Evolutionary conservation across 2,888 invertebrate genomes (phyloP), one percentile per base, ranked within the genome.

Genomic region (Phlogophora meticulosa): DNA sequence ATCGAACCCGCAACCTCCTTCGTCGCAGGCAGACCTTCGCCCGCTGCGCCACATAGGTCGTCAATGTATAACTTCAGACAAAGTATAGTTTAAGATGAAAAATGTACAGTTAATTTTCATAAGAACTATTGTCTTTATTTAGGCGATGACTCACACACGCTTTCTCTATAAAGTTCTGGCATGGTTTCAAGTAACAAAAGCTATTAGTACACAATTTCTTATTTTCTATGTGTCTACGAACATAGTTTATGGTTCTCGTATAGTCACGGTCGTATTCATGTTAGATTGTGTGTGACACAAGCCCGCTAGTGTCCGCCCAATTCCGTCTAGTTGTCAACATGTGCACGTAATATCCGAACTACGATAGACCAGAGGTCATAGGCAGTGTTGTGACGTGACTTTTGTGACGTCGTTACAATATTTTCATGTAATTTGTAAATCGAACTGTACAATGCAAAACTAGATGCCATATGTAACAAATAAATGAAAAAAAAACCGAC

Each of bases 321-420:
- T 74, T 79, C 62, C 52, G 55, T 38, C 22, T 38, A 28, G 46
- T 46, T 63, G 59, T 67, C 74, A 65, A 68, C 60, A 72, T 43
- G 66, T 63, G 67, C 60, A 57, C 43, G 46, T 73, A 65, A 79
- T 74, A 79, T 65, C 59, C 64, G 67, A 55, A 63, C 70, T 48
- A 62, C 64, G 59, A 76, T 76, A 70, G 58, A 52, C 55, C 22
- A 69, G n/a, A 34, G 46, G 51, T 38, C 28, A 28, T 43, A 53
- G 17, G 32, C 51, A 61, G 52, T 62, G 53, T 53, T 55, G 46
- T 63, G 59, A 49, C 32, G n/a, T 46, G 64, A 61, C 48, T 57
- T 66, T 55, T 61, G 61, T 76, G 49, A 42, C 36, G 42, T 49
- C 46, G 51, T 36, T 22, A n/a, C 13, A 1, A 7, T 49, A 43